Base-by-base conservation (phyloP, 2,797 vertebrate species). In the Echiichthys vipera region DNA sequence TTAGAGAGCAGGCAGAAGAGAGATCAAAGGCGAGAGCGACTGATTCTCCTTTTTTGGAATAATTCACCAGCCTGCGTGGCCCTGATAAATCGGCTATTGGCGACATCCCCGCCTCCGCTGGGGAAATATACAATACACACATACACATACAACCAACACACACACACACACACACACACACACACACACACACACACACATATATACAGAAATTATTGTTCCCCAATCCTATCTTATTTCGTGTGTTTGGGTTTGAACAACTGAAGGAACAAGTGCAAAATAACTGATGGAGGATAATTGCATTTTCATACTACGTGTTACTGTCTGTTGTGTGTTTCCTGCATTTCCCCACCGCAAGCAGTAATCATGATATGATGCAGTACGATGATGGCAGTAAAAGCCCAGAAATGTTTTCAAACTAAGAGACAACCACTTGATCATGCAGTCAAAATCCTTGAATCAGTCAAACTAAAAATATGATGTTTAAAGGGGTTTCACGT, bases 11-110 rank as follows among this genome's bases (percentile, higher is more conserved):
- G 76, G 84, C 65, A 70, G 82, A 53, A 42, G 49, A 79, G 77
- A 92, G 84, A 92, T 91, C 90, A 91, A 88, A 93, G 84, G 67
- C 57, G 8, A 55, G 58, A 70, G 69, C 13, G 67, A 80, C 77
- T 65, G 70, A 92, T 88, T 92, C 72, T 78, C 63, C 80, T n/a
- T 70, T 76, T 89, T 86, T 90, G 66, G 66, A 88, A 90, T 91
- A 80, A 92, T 85, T 91, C 27, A 12, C 56, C 74, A 75, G 83
- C 70, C 88, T 91, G 86, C 74, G 37, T 75, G 65, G 49, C 45
- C 77, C 71, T 72, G 88, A 92, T 90, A 92, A 92, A 89, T 88
- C 63, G 84, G 80, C 65, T 65, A 68, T 27, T 90, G 82, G 81
- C 58, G 63, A 50, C 77, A 71, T 79, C 65, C 72, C 45, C 56